phyloP scores from a whole-genome alignment of 2,888 invertebrate genomes.

The Epirrita christyi region DNA sequence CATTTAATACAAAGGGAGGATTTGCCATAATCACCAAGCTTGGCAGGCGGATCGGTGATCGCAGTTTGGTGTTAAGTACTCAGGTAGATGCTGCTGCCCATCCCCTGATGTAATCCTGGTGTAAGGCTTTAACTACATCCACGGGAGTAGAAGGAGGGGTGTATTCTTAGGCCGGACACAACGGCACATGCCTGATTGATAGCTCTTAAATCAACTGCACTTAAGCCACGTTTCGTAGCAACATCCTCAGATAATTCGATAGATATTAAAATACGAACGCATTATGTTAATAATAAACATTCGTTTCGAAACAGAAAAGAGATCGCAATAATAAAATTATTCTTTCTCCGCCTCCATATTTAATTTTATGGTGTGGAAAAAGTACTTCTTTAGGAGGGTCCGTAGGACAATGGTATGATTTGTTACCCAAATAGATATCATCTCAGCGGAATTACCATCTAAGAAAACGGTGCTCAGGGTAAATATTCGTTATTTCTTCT shows the following conservation, averaged over 20 bases:
- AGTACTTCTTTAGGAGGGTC: slow-evolving; percentile 53
- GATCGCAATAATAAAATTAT: slow-evolving; percentile 62
- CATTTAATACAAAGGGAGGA: no score
- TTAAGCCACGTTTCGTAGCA: not conserved
- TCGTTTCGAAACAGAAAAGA: slow-evolving; percentile 36
- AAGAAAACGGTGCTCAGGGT: slow-evolving; percentile 30
- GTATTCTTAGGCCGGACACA: no score
- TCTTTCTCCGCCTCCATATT: slow-evolving; percentile 61
- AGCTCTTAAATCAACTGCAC: no score
- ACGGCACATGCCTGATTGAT: no score
- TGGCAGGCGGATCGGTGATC: no score
- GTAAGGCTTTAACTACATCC: no score
- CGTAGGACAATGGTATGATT: slow-evolving; percentile 74
- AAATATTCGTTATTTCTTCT: slow-evolving; percentile 21
- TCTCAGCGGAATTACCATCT: slow-evolving; percentile 43
- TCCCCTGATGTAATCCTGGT: no score
- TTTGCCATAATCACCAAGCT: no score
- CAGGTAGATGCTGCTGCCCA: no score
- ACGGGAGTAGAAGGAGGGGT: no score
- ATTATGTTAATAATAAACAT: slow-evolving; percentile 27
- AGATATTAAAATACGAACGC: slow-evolving; percentile 21
- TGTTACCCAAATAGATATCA: slow-evolving; percentile 56
- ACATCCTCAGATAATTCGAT: not conserved
- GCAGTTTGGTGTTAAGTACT: no score
- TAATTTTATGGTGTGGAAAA: slow-evolving; percentile 81